Base-by-base conservation (phyloP, 1,140 invertebrate genomes). In the Diprion similis region DNA sequence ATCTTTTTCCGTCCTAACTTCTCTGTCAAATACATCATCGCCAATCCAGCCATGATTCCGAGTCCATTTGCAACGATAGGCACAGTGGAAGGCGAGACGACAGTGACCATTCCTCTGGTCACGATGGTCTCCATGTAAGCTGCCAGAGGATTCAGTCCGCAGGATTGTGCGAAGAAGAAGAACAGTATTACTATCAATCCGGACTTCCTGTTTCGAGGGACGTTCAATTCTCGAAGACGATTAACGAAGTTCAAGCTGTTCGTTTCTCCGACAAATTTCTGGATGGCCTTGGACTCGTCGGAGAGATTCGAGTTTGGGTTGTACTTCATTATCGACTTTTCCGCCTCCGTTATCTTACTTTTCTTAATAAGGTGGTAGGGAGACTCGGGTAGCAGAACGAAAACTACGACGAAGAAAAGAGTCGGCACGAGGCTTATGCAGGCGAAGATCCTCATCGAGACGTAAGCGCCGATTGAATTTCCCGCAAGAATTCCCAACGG, bases 41-140 rank as follows among this genome's bases (percentile, higher is more conserved):
- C 68, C 46, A 78, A 70, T 66, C 78, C 75, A 18, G 78, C 71
- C 17, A 75, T 19, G 45, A 82, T 71, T 74, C 80, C 73, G n/a
- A 82, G 45, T 10, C 70, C 74, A 75, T 83, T 83, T 10, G 73
- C 74, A 3, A 78, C 72, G 19, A 86, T 68, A 79, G 81, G 82
- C 13, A 83, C 48, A 10, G 76, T 64, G 46, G 78, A 83, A 13
- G 78, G 73, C 10, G 82, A 78, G 6, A 85, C 77, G 37, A 76
- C 75, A 10, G 78, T 68, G 8, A 68, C 81, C 6, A 83, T 81
- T 13, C 81, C 82, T 13, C 68, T 68, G 2, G 73, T 70, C 17
- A 85, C 71, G 17, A 86, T 81, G 45, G 81, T 78, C 71, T 82
- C 73, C 37, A 84, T 82, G 64, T 86, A 87, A 71, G 82, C 83